Conservation (phyloP, 2,888 invertebrate species). For the Crocallis elinguaria region DNA sequence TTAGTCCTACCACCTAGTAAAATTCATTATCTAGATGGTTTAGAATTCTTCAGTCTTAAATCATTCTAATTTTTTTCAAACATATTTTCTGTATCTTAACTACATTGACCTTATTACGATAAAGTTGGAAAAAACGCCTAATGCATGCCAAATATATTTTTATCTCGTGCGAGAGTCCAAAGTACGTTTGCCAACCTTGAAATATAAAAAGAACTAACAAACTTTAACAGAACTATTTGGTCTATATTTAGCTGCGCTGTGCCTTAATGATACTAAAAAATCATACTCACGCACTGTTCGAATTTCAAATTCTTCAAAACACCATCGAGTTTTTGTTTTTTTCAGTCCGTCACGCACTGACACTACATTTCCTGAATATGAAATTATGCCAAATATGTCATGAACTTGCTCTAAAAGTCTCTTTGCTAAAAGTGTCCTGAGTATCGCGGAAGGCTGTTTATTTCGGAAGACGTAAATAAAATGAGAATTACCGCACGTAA, state of each 20-base stretch:
- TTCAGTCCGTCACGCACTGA: background rate
- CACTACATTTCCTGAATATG: background rate
- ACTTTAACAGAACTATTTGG: conserved; percentile 6
- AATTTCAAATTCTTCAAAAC: conserved; percentile 12
- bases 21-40: no score
- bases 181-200: conserved; percentile 24
- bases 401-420: no score
- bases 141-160: conserved; percentile 8
- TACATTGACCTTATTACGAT: no score
- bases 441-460: no score
- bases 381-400: background rate
- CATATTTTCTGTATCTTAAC: no score
- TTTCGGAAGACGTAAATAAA: no score
- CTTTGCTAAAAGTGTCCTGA: no score
- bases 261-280: background rate
- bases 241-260: conserved; percentile 24
- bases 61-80: no score
- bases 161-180: conserved; percentile 18
- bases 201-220: conserved; percentile 5
- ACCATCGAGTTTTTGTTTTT: background rate
- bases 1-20: no score
- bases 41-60: no score
- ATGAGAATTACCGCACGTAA: no score
- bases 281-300: conserved; percentile 16
- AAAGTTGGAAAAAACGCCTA: background rate